Conservation (phyloP, 2,113 vertebrate genomes). For the Fregetta grallaria region DNA sequence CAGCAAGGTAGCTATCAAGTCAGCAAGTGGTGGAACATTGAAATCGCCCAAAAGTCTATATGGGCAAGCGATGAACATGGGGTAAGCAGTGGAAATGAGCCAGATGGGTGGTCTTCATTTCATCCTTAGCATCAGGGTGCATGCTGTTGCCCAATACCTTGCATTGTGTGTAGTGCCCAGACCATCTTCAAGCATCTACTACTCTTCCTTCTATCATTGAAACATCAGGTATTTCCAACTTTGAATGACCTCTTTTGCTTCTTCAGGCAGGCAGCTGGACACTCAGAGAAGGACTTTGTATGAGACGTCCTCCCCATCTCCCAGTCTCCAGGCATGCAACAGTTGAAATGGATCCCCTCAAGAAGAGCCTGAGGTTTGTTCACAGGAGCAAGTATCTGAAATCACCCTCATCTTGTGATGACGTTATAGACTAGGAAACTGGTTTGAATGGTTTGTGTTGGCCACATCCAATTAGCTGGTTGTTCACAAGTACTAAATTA, state of each 20-base stretch:
- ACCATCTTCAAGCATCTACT: neutral
- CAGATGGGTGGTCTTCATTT: neutral
- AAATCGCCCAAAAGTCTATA: neutral
- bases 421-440: neutral
- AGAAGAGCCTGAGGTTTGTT: neutral
- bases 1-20: neutral
- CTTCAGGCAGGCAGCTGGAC: neutral
- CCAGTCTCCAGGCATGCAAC: too few species aligned
- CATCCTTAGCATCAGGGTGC: neutral
- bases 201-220: neutral
- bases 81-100: neutral
- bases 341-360: neutral
- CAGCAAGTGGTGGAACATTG: neutral
- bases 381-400: neutral
- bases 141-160: neutral
- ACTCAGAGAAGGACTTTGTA: neutral
- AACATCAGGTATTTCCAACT: neutral
- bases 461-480: neutral
- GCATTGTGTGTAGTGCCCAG: rapidly evolving
- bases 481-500: neutral
- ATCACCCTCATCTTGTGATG: neutral
- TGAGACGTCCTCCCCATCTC: rapidly evolving
- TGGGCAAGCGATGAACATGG: neutral
- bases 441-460: neutral
- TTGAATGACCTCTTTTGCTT: neutral